A percentile compares a stretch with the other conserved stretches of the same genome.
Evolutionary conservation across 2,888 invertebrate genomes (phyloP).

Genomic region (Eupelmus urozonus): DNA sequence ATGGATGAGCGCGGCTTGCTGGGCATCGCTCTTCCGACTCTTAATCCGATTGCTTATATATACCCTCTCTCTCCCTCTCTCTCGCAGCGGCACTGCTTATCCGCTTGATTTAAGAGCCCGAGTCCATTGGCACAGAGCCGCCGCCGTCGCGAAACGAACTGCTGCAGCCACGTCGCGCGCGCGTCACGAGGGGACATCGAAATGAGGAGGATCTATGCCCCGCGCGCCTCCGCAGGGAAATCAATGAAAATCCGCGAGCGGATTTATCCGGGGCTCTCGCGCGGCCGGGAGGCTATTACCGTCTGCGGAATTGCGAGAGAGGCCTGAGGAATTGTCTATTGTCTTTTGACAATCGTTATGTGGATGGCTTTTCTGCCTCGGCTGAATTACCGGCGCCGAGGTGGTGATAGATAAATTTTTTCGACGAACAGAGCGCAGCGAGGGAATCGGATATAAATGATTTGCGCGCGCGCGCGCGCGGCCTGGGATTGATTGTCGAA

Average conservation of each 20-base stretch:
- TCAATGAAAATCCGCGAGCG: constrained; percentile 57
- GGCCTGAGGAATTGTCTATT: constrained; percentile 50
- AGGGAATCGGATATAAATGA: no score
- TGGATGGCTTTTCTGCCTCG: background rate
- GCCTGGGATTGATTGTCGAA: no score
- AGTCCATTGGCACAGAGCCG: constrained; percentile 48
- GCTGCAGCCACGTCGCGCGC: constrained; percentile 36
- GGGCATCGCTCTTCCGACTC: constrained; percentile 52
- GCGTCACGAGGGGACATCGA: constrained; percentile 26
- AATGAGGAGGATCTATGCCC: constrained; percentile 42
- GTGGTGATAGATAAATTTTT: no score
- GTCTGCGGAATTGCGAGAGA: no score
- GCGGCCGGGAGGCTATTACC: constrained; percentile 27
- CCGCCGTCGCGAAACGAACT: constrained; percentile 6
- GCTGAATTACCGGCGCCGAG: constrained; percentile 24
- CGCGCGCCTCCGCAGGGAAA: constrained; percentile 56
- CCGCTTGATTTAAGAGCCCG: constrained; percentile 58
- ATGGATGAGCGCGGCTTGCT: constrained; percentile 51
- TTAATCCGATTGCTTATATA: constrained; percentile 54
- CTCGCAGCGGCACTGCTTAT: constrained; percentile 36
- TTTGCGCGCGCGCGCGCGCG: no score
- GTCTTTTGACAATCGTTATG: constrained; percentile 52
- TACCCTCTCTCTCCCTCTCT: constrained; percentile 5
- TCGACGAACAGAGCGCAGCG: no score
- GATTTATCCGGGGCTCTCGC: constrained; percentile 49